Conservation (phyloP, 2,113 vertebrate genomes). For the Climacteris rufus region DNA sequence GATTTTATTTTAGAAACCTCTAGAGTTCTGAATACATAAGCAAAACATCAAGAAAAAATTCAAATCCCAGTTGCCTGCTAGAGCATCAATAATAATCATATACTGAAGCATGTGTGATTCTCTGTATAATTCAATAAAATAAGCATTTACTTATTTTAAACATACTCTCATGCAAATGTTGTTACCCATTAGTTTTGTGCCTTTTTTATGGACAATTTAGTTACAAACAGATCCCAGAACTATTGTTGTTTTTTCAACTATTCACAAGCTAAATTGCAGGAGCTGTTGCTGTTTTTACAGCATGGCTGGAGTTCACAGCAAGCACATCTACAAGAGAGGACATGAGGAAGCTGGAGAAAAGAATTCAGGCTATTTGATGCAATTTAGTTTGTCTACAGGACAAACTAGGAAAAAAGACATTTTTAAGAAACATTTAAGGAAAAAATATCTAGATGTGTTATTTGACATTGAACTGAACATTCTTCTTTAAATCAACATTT, state of each 20-base stretch:
- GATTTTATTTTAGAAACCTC: not conserved
- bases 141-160: not conserved
- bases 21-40: not conserved
- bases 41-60: not conserved
- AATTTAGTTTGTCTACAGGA: not conserved
- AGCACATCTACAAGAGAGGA: not conserved
- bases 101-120: not conserved
- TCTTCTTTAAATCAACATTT: not conserved
- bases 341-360: not conserved
- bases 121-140: not conserved
- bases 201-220: not conserved
- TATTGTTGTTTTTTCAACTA: not conserved
- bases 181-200: not conserved
- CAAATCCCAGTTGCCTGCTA: not conserved
- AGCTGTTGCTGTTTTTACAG: not conserved
- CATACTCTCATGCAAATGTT: not conserved
- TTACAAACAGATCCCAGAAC: not conserved
- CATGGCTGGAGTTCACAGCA: not conserved
- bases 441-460: not conserved
- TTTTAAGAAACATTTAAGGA: not conserved
- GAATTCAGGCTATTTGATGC: not conserved
- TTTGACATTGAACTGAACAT: not conserved
- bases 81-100: not conserved
- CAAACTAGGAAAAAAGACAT: not conserved
- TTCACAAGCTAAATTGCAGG: not conserved